Base-by-base conservation (phyloP, 2,797 vertebrate genomes). In the Cyclopterus lumpus region DNA sequence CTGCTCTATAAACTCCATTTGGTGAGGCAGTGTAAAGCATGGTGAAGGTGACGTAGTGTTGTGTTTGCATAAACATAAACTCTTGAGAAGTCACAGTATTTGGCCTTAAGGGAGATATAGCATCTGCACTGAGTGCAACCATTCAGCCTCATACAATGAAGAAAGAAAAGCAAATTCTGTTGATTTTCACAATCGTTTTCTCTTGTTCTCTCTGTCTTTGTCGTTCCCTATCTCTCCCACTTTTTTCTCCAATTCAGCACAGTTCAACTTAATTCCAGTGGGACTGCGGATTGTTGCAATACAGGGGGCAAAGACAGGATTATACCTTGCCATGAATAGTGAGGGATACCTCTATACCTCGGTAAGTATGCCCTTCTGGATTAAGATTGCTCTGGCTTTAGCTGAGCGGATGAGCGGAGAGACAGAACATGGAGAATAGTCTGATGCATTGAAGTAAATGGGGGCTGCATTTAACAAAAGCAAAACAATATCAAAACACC, bases 231-330 rank as follows among this genome's bases (percentile, higher is more conserved):
- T 67, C 30, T 77, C 51, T 81, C 49, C 73, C 46, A 54, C 63
- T 88, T 86, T 71, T 77, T 84, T 94, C 88, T 63, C 85, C 83
- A 94, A 89, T 94, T 82, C 92, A 99, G 98, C 97, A 89, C 95
- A 99, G 94, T 99, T 99, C 95, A 99, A 99, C 95, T 95, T 99
- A 95, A 99, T 99, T 93, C 98, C 98, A 54, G 98, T 99, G 95
- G 98, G 98, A 85, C 95, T 99, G 92, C 95, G 98, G 92, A 98
- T 99, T 90, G 98, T 99, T 93, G 98, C 98, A 62, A 99, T 99
- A 93, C 98, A 99, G 93, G 98, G 98, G 65, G 96, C 97, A 88
- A 98, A 99, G 93, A 98, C 96, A 71, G 98, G 98, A 84, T 77
- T 99, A 36, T 99, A 99, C 82, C 93, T 99, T 79, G 98, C 97